A percentile compares a stretch with the other conserved stretches of the same genome.
Conservation (phyloP, 2,113 vertebrate species). For the Tragelaphus scriptus region DNA sequence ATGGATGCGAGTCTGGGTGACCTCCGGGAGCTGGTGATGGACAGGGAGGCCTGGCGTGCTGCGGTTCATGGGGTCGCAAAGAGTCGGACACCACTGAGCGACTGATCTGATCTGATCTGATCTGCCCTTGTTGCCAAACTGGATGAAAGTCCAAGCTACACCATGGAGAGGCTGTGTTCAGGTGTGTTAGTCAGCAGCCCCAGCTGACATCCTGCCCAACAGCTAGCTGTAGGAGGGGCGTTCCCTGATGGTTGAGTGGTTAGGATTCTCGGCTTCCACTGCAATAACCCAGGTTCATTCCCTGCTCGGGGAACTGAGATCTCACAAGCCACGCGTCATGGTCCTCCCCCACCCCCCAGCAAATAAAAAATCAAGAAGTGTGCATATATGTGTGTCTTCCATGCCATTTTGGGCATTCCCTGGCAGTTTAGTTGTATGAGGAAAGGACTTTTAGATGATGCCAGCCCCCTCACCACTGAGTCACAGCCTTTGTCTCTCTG, state of each 20-base stretch:
- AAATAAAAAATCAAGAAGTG: not conserved
- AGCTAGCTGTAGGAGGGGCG: not conserved
- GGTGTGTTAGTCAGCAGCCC: not conserved
- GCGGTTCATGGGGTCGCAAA: too few species aligned
- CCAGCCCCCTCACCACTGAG: not conserved
- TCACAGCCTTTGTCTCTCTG: not conserved
- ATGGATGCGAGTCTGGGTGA: too few species aligned
- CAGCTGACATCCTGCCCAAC: not conserved
- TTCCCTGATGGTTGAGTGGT: not conserved
- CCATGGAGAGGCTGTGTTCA: not conserved
- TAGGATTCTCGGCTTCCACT: not conserved
- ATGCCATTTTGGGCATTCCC: not conserved
- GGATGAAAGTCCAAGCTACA: not conserved
- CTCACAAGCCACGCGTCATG: not conserved
- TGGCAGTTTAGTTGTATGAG: not conserved
- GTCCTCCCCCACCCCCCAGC: rapidly evolving
- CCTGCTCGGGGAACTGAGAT: not conserved
- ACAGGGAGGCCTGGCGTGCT: too few species aligned
- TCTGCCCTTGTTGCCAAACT: not conserved
- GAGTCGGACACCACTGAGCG: too few species aligned
- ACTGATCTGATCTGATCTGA: too few species aligned
- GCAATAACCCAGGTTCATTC: not conserved
- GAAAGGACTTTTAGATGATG: not conserved
- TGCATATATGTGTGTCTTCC: not conserved
- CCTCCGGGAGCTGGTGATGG: too few species aligned